Evolutionary conservation across 2,113 vertebrate species (phyloP).

Genomic region (Sceloporus tristichus): DNA sequence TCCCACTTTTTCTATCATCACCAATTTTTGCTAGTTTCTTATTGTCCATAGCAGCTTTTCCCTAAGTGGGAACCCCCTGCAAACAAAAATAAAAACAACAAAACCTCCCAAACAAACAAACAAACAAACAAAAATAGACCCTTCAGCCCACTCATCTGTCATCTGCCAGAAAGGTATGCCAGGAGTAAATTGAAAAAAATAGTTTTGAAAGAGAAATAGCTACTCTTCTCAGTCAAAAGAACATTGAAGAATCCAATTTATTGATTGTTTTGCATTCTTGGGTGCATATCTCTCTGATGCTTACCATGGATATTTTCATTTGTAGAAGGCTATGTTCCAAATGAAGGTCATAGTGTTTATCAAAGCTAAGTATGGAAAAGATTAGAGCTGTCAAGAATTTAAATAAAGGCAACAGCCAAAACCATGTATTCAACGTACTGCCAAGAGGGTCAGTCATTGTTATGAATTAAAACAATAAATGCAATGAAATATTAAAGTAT

Average conservation of each 20-base stretch:
- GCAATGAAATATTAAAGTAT: conserved; percentile 34
- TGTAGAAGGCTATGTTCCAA: conserved; percentile 42
- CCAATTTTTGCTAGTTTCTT: neutral
- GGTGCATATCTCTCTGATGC: neutral
- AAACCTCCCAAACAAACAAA: neutral
- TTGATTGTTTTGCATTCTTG: conserved; percentile 8
- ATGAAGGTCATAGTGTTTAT: conserved; percentile 41
- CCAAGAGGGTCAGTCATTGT: conserved; percentile 13
- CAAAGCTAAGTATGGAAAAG: conserved; percentile 1
- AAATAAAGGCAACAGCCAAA: conserved; percentile 33
- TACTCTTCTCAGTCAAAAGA: neutral
- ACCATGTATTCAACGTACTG: conserved; percentile 25
- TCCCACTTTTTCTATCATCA: neutral
- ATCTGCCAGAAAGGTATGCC: neutral
- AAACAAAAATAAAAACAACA: no score
- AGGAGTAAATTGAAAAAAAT: neutral
- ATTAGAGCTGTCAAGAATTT: conserved; percentile 31
- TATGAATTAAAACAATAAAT: conserved; percentile 50
- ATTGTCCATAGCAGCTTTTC: neutral
- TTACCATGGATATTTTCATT: conserved; percentile 26
- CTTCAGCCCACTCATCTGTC: neutral
- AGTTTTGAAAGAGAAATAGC: neutral
- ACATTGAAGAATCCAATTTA: neutral
- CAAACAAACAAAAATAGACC: neutral
- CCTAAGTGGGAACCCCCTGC: neutral